Percentiles rank a stretch among this genome's conserved stretches.
Conservation (phyloP, 2,113 vertebrate genomes). For the Zosterops pallidus region DNA sequence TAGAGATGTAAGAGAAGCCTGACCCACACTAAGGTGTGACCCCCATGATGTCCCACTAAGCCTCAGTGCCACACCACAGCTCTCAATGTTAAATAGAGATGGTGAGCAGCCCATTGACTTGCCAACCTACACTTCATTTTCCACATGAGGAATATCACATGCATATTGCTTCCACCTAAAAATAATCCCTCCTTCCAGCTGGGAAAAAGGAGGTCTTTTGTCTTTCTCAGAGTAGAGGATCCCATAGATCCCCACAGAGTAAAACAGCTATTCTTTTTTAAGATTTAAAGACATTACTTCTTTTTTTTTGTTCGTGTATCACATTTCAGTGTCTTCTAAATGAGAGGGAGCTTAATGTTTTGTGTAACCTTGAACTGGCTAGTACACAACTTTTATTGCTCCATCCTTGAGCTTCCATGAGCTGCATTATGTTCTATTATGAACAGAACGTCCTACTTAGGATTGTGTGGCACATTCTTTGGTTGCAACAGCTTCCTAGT, state of each 20-base stretch:
- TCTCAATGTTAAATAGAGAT: background rate
- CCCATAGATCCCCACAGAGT: slow-evolving; percentile 5
- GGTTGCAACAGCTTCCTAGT: background rate
- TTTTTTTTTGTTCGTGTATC: slow-evolving; percentile 45
- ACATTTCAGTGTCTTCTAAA: slow-evolving; percentile 59
- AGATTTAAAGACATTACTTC: slow-evolving; percentile 28
- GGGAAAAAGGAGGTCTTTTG: slow-evolving; percentile 27
- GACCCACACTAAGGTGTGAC: background rate
- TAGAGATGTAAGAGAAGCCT: background rate
- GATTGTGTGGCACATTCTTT: background rate
- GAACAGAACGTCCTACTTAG: background rate
- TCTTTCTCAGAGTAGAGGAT: slow-evolving; percentile 27
- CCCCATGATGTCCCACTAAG: background rate
- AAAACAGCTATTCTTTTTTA: slow-evolving; percentile 24
- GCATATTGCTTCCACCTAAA: slow-evolving; percentile 23
- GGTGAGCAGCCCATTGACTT: background rate
- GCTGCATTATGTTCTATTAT: background rate
- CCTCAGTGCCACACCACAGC: background rate
- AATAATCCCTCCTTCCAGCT: slow-evolving; percentile 12
- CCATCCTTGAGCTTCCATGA: slow-evolving; percentile 64
- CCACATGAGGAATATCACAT: slow-evolving; percentile 23
- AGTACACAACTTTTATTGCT: slow-evolving; percentile 46
- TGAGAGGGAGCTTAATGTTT: background rate
- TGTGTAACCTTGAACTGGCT: slow-evolving; percentile 61
- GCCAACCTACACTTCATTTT: background rate